Base-by-base conservation (phyloP, 2,888 invertebrate species). In the Machimus rusticus region DNA sequence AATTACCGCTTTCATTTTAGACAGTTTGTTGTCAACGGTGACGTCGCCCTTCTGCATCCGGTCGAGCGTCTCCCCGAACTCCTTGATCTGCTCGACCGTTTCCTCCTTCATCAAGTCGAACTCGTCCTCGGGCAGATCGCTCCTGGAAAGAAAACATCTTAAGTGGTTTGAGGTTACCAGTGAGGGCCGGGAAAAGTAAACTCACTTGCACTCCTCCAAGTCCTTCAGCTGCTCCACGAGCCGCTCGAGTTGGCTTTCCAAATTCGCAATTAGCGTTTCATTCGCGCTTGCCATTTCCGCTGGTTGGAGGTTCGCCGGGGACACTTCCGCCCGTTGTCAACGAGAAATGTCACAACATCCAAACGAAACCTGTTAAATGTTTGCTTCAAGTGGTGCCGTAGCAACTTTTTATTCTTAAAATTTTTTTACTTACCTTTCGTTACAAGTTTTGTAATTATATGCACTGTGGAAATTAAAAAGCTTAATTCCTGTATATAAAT, bases 101-200 rank as follows among this genome's bases (percentile, higher is more conserved):
- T 96, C 96, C 89, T 94, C 93, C 91, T 95, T 95, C 8, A 95
- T 94, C 91, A 95, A 95, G 88, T 94, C 94, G 92, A 96, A 96
- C 91, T 96, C 96, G 55, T 94, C 94, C 5, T 91, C 91, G n/a
- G 95, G 95, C 89, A 96, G 90, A 86, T 95, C 95, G 89, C 94
- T 93, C 90, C 96, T 96, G 14, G 2, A 86, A 19, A 3, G 34
- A 86, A 86, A 39, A 66, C 4, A 19, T 74, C n/a, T n/a, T 8
- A 19, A 23, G 16, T n/a, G 19, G 8, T 19, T 66, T 66, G 0
- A 19, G 12, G 23, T 12, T 23, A 66, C 12, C 66, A 12, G 12
- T 23, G 23, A 12, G 4, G 6, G 66, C 66, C n/a, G n/a, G 2
- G 16, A 6, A 16, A 28, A 19, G 16, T n/a, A n/a, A 14, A 74